phyloP scores from a whole-genome alignment of 2,888 invertebrate species.

The Stenotaenia linearis region DNA sequence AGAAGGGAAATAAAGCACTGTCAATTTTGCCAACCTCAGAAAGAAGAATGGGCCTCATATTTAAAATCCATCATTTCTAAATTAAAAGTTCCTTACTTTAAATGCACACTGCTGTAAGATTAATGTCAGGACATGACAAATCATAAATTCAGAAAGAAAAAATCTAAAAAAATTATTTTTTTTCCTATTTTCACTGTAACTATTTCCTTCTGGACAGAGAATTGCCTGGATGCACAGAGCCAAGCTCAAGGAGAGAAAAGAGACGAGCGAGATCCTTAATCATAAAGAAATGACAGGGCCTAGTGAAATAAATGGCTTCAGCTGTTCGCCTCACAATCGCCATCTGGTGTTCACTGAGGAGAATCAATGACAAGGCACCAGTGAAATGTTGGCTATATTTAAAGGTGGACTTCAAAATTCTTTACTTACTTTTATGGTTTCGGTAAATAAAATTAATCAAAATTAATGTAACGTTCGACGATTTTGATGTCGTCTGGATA shows the following conservation, averaged over 20 bases:
- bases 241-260: not conserved
- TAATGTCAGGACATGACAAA: constrained; percentile 1
- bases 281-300: constrained; percentile 4
- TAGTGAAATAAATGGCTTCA: constrained; percentile 4
- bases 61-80: constrained; percentile 9
- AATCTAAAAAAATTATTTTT: not conserved
- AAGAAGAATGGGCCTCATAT: not conserved
- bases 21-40: constrained; percentile 5
- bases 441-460: not conserved
- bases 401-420: not conserved
- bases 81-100: not conserved
- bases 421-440: not conserved
- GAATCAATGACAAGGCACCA: not conserved
- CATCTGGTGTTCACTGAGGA: not conserved
- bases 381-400: not conserved
- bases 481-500: too few relatives aligned
- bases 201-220: constrained; percentile 9
- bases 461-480: too few relatives aligned
- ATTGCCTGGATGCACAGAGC: constrained; percentile 4
- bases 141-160: not conserved
- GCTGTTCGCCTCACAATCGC: constrained; percentile 4
- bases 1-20: not conserved
- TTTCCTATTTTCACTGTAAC: not conserved
- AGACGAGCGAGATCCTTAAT: constrained; percentile 1
- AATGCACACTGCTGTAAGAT: not conserved